Percentiles rank a stretch among this genome's conserved stretches.
Evolutionary conservation across 2,797 vertebrate genomes (phyloP).

Genomic region (Poeciliopsis presidionis): DNA sequence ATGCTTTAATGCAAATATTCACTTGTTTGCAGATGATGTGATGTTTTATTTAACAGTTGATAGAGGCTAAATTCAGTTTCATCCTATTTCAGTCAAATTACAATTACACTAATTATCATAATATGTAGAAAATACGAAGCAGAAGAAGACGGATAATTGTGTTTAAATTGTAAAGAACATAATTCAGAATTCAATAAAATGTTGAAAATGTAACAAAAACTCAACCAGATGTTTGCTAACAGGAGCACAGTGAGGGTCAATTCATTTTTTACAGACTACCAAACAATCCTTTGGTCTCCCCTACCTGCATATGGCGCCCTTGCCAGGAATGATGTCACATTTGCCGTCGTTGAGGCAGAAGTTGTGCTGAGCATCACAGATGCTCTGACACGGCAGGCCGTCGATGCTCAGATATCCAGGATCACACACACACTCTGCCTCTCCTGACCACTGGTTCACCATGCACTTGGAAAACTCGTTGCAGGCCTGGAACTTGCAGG

Average conservation of each 20-base stretch:
- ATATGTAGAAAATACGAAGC: background rate
- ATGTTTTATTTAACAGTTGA: background rate
- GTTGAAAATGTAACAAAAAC: background rate
- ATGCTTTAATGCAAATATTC: background rate
- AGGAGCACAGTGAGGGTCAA: background rate
- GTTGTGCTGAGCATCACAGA: constrained; percentile 87
- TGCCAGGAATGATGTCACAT: constrained; percentile 90
- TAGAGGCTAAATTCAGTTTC: background rate
- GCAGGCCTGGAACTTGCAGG: constrained; percentile 97
- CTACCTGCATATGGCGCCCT: constrained; percentile 96
- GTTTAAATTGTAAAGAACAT: background rate
- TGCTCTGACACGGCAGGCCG: constrained; percentile 90
- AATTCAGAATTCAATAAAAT: background rate
- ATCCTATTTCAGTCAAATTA: background rate
- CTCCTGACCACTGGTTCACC: constrained; percentile 90
- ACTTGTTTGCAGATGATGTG: background rate
- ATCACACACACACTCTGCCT: constrained; percentile 91
- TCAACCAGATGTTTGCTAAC: background rate
- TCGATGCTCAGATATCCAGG: constrained; percentile 91
- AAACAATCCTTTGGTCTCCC: constrained; percentile 22
- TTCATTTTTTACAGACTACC: background rate
- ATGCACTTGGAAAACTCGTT: constrained; percentile 91
- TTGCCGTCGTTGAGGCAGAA: constrained; percentile 96
- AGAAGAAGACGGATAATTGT: background rate
- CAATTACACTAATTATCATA: background rate